Percentiles rank a stretch among this genome's conserved stretches.
phyloP scores from a whole-genome alignment of 2,113 vertebrate species.

The Saccopteryx bilineata region DNA sequence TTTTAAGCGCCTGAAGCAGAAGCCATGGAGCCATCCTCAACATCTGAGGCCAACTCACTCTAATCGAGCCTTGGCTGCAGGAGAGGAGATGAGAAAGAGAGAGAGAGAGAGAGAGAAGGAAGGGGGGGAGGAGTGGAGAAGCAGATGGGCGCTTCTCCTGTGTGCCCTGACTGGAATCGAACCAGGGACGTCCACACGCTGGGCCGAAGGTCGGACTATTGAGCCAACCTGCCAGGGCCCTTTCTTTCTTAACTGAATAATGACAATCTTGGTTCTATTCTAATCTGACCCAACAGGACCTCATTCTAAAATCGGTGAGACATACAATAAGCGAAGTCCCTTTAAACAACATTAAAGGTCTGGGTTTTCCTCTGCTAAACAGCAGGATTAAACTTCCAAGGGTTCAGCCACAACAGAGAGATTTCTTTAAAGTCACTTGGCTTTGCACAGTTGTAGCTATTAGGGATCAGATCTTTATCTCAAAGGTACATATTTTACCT shows the following conservation, averaged over 20 bases:
- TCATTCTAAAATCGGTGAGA: slow-evolving; percentile 62
- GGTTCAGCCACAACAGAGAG: slow-evolving; percentile 55
- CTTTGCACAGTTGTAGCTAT: slow-evolving; percentile 74
- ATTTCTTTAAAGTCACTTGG: slow-evolving; percentile 77
- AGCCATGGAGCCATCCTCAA: too few species aligned
- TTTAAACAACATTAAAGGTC: slow-evolving; percentile 78
- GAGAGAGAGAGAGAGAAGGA: too few species aligned
- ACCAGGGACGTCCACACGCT: too few species aligned
- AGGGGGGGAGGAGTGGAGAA: too few species aligned
- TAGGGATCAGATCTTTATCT: slow-evolving; percentile 81
- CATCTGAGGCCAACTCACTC: too few species aligned
- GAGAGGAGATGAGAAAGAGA: too few species aligned
- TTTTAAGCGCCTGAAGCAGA: too few species aligned
- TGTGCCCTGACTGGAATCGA: too few species aligned
- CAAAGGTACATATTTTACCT: slow-evolving; percentile 79
- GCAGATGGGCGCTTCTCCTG: too few species aligned
- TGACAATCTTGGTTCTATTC: slow-evolving; percentile 60
- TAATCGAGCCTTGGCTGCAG: too few species aligned
- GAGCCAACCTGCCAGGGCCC: neutral
- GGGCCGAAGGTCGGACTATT: too few species aligned
- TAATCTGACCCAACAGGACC: slow-evolving; percentile 69
- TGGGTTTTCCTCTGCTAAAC: slow-evolving; percentile 63
- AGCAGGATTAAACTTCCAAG: slow-evolving; percentile 78
- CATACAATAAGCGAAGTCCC: slow-evolving; percentile 66
- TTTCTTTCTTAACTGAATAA: slow-evolving; percentile 43